phyloP scores from a whole-genome alignment of 2,888 invertebrate species.

The Noctua fimbriata region DNA sequence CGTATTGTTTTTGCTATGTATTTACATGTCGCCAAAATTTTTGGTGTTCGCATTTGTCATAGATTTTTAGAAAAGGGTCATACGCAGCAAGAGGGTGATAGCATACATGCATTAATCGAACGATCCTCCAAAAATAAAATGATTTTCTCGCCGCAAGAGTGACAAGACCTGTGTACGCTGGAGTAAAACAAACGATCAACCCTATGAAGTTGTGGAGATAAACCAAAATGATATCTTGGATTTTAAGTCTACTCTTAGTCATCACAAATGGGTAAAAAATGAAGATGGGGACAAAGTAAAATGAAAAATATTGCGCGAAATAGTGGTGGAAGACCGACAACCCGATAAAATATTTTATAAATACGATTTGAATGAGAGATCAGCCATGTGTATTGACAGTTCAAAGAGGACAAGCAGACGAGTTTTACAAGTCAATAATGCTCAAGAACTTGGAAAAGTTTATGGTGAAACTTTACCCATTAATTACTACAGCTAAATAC shows the following conservation, averaged over 20 bases:
- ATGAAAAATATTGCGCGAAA: slow-evolving; percentile 13
- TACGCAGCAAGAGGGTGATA: slow-evolving; percentile 2
- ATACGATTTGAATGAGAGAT: slow-evolving; percentile 5
- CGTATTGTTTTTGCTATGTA: background rate
- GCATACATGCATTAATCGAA: slow-evolving; percentile 2
- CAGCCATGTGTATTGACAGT: background rate
- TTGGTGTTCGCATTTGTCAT: slow-evolving; percentile 1
- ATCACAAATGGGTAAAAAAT: slow-evolving; percentile 1
- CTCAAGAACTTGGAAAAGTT: background rate
- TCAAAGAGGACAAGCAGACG: background rate
- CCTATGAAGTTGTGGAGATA: slow-evolving; percentile 10
- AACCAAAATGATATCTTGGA: background rate
- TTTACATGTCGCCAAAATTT: background rate
- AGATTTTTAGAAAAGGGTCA: slow-evolving; percentile 2
- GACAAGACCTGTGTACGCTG: background rate
- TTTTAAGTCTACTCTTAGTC: background rate
- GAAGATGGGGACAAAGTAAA: background rate
- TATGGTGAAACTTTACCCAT: background rate
- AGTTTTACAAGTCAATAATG: background rate
- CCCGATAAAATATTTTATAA: slow-evolving; percentile 8
- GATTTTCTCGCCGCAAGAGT: background rate
- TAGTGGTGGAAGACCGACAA: slow-evolving; percentile 1
- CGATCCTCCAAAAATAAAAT: slow-evolving; percentile 3
- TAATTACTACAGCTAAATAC: no score
- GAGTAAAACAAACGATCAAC: slow-evolving; percentile 8